Evolutionary conservation across 2,113 vertebrate genomes (phyloP).

Genomic region (Hippolais icterina): DNA sequence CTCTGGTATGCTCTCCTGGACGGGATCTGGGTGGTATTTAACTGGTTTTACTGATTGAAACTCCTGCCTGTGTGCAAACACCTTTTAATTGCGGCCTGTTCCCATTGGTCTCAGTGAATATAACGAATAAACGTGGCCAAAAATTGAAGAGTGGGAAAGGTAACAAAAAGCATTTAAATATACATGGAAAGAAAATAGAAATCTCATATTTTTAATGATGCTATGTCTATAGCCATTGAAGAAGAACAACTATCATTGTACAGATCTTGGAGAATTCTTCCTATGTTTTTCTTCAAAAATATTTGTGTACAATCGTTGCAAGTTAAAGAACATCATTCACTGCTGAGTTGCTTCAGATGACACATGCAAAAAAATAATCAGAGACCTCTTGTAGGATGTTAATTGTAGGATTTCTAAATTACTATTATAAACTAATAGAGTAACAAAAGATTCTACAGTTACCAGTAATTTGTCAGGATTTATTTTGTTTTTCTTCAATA

Average conservation of each 20-base stretch:
- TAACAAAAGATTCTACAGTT: conserved; percentile 76
- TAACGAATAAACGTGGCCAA: not conserved
- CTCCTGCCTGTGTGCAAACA: conserved; percentile 51
- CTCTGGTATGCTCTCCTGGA: conserved; percentile 22
- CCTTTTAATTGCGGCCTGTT: conserved; percentile 56
- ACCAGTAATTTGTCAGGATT: conserved; percentile 81
- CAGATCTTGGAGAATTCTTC: not conserved
- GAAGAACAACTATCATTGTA: not conserved
- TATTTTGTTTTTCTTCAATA: conserved; percentile 86
- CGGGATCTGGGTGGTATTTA: conserved; percentile 50
- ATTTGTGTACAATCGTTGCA: not conserved
- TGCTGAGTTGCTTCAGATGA: conserved; percentile 54
- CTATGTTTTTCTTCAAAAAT: not conserved
- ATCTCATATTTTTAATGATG: not conserved
- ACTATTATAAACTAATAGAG: conserved; percentile 71
- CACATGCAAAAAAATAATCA: conserved; percentile 22
- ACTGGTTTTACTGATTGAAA: conserved; percentile 62
- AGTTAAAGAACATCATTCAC: conserved; percentile 26
- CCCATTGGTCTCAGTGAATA: conserved; percentile 6
- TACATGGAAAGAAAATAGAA: not conserved
- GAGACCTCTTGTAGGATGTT: conserved; percentile 55
- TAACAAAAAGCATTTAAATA: not conserved
- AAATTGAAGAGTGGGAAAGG: not conserved
- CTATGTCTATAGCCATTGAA: not conserved
- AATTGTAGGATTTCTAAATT: conserved; percentile 75